These are phyloP conservation scores for Bursaphelenchus mucronatus DNA, from an alignment of 1,140 invertebrate genomes.

Conservation along the genomic window DNA sequence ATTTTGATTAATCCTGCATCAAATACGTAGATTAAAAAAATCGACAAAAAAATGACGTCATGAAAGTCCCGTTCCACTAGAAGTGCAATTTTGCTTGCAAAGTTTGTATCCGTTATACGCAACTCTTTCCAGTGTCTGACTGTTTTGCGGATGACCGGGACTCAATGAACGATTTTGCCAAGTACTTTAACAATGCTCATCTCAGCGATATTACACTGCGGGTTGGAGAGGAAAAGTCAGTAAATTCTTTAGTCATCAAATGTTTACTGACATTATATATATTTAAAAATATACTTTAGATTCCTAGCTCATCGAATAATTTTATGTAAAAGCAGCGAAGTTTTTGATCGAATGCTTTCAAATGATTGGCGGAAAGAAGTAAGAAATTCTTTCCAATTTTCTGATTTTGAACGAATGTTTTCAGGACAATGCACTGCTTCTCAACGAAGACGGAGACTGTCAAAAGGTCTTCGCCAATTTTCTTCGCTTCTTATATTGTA, in stretches of 20 bases:
- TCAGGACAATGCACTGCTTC: conserved; percentile 60
- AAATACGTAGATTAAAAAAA: too few relatives aligned
- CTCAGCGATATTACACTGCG: conserved; percentile 62
- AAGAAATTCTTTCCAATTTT: conserved; percentile 4
- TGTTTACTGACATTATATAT: not conserved
- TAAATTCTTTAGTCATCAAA: conserved; percentile 3
- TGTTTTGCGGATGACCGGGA: conserved; percentile 64
- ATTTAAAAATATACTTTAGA: conserved; percentile 32
- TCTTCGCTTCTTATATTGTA: conserved; percentile 63
- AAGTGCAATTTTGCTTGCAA: not conserved
- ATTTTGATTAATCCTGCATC: too few relatives aligned
- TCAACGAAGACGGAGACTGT: conserved; percentile 62
- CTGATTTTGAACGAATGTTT: not conserved
- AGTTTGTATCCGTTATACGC: not conserved
- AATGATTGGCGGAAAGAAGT: conserved; percentile 62
- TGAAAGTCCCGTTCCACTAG: too few relatives aligned
- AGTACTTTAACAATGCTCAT: conserved; percentile 62
- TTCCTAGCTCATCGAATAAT: conserved; percentile 63
- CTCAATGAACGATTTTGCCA: conserved; percentile 61
- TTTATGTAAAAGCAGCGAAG: conserved; percentile 62
- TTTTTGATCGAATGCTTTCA: conserved; percentile 64
- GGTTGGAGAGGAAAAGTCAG: conserved; percentile 61
- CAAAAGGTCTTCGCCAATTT: conserved; percentile 62
- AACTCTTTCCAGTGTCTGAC: conserved; percentile 60
- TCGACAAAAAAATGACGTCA: too few relatives aligned